phyloP scores from a whole-genome alignment of 2,113 vertebrate genomes.

The Syrrhaptes paradoxus region DNA sequence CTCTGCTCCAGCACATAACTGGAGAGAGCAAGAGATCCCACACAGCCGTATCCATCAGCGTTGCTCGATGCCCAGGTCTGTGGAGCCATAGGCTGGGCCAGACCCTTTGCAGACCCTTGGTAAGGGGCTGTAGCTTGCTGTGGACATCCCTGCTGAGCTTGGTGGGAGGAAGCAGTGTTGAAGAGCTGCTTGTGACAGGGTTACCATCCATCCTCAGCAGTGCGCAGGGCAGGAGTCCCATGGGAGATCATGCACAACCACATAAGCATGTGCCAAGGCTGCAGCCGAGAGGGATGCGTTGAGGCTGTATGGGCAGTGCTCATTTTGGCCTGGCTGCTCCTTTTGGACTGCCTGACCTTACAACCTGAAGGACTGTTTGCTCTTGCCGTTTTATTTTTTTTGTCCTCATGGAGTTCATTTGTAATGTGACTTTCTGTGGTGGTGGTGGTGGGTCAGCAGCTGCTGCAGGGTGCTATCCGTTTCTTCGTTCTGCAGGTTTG shows the following conservation, averaged over 20 bases:
- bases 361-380: not conserved
- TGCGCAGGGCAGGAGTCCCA: not conserved
- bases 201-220: not conserved
- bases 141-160: not conserved
- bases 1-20: not conserved
- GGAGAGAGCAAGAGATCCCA: not conserved
- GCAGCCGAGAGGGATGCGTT: not conserved
- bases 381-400: not conserved
- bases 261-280: not conserved
- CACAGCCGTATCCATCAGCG: not conserved
- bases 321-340: not conserved
- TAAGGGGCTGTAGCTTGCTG: not conserved
- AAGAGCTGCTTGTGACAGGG: not conserved
- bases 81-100: not conserved
- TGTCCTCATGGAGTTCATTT: fast-evolving
- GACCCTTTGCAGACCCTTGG: not conserved
- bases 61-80: not conserved
- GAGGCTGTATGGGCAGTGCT: not conserved
- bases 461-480: fast-evolving
- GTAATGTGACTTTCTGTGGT: not conserved
- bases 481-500: slow-evolving; percentile 71
- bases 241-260: not conserved
- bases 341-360: not conserved
- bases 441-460: not conserved
- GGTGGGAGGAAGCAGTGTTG: not conserved